Base-by-base conservation (phyloP, 2,888 invertebrate genomes). In the Adineta ricciae region DNA sequence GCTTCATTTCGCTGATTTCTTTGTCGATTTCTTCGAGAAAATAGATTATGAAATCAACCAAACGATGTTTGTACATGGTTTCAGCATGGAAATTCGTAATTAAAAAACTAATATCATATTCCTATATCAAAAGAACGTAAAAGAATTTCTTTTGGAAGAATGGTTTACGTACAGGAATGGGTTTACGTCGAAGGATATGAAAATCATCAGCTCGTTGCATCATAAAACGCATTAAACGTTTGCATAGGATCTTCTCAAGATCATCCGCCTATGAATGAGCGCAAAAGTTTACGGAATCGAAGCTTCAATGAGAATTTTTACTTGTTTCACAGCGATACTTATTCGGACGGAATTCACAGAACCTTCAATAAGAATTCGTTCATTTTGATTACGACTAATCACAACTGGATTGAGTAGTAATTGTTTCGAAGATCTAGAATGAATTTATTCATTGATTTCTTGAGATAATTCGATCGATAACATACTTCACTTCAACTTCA, bases 21-120 rank as follows among this genome's bases (percentile, higher is more conserved):
- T 98, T 97, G 91, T 99, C 99, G 88, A 99, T 98, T 92, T 99
- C 99, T 90, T 99, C 98, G 98, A 99, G 99, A 91, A 99, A 99
- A 91, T 97, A 95, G 89, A 99, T 97, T 85, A 99, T 95, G 91
- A 99, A 99, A 91, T 99, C 99, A 16, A 99, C 97, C 88, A 98
- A 92, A 91, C 99, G 99, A 91, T 98, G 97, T 92, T 98, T 98
- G 92, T 95, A 87, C 99, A 99, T 99, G 91, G 96, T 96, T 92
- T 99, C 98, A 24, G 97, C 96, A 91, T 99, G 99, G 90, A 96
- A 96, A 91, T 99, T 98, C 50, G 99, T 99, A 88, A 99, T 97
- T 88, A 99, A 93, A 91, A 99, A 99, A 90, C 97, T 98, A 90
- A 99, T 99, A 91, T 99, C 97, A 91, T 97, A 99, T 84, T 97